A percentile compares a stretch with the other conserved stretches of the same genome.
Conservation (phyloP, 2,888 invertebrate species). For the Ceramica pisi region DNA sequence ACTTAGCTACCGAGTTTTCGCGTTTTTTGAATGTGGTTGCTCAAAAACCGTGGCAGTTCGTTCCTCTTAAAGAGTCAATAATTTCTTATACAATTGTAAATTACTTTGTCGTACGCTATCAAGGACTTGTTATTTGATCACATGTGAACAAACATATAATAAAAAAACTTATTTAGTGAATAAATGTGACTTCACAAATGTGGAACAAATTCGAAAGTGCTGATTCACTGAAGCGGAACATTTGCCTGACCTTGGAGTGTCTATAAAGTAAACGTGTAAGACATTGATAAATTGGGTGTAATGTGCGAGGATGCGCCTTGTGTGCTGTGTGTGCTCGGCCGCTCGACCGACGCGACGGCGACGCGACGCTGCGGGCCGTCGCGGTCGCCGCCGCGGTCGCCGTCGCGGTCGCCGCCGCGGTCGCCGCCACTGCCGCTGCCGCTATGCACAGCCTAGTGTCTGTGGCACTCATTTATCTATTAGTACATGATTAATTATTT, state of each 20-base stretch:
- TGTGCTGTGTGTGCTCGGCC: constrained; percentile 13
- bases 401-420: no score
- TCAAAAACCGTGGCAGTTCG: no score
- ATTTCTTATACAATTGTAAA: neutral
- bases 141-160: constrained; percentile 17
- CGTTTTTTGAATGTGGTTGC: no score
- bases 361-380: no score
- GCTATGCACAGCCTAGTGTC: no score
- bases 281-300: constrained; percentile 14
- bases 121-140: constrained; percentile 16
- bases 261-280: constrained; percentile 13
- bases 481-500: no score
- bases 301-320: constrained; percentile 3
- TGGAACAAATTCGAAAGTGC: constrained; percentile 49
- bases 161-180: constrained; percentile 8
- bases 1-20: no score
- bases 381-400: no score
- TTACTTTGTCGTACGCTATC: neutral
- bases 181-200: constrained; percentile 13
- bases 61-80: no score
- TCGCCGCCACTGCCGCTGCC: no score
- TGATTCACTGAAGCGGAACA: constrained; percentile 55
- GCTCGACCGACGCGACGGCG: no score
- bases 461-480: no score
- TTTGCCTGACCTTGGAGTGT: constrained; percentile 51